Base-by-base conservation (phyloP, 1,140 invertebrate genomes). In the Polypedilum pembai region DNA sequence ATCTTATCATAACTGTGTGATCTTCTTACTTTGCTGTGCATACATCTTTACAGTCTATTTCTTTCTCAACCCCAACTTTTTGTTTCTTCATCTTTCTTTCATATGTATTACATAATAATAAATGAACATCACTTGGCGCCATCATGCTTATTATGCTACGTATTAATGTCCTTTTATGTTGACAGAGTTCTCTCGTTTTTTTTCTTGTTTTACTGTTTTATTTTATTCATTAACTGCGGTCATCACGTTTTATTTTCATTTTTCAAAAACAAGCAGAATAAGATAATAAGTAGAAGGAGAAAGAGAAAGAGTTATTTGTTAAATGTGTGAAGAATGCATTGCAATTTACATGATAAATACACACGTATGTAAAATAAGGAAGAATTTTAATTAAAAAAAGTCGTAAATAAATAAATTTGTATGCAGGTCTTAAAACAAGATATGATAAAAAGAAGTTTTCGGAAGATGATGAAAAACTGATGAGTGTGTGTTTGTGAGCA, bases 31-130 rank as follows among this genome's bases (percentile, higher is more conserved):
- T 33, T 33, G 1, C 5, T 33, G 24, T 33, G 5, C 24, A 33
- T 33, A 33, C 24, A 33, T 33, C 24, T 33, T 56, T 12, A n/a
- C 45, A 56, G 45, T 56, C 45, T 56, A 56, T 56, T 56, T 56
- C 45, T 56, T 56, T 56, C 45, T 15, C 4, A 56, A n/a, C 45
- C 12, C 45, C 12, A 56, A 56, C 45, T 56, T n/a, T n/a, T 56
- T n/a, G 12, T 12, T 56, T 56, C 45, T 56, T 56, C 45, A n/a
- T 56, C 41, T 45, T 45, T 15, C 41, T 45, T 45, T 45, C 45
- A n/a, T 56, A 56, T 56, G 45, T 56, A 56, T 56, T 56, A 56
- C 45, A 56, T 56, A 56, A 56, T 56, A 56, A 56, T 56, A 56
- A 56, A 56, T 56, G 45, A 56, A n/a, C 12, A 56, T 56, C 45